These are phyloP conservation scores for Spheniscus mendiculus DNA, from an alignment of 2,113 vertebrate species.

Conservation along the genomic window DNA sequence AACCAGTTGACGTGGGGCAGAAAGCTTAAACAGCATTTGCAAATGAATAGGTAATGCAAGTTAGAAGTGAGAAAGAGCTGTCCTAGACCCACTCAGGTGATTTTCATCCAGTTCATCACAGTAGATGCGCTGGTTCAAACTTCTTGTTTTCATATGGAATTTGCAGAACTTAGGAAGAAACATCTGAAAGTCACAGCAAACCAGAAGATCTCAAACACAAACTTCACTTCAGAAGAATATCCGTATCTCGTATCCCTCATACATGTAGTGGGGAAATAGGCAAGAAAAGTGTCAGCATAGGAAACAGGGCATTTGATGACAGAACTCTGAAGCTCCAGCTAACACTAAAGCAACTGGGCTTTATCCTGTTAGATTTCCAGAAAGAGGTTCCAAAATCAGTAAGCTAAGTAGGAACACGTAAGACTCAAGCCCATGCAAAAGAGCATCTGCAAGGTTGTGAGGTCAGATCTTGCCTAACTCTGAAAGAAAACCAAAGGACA, in stretches of 20 bases:
- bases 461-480: not conserved
- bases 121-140: not conserved
- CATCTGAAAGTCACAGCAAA: not conserved
- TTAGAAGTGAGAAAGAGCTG: not conserved
- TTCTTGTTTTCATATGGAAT: not conserved
- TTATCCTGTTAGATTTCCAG: not conserved
- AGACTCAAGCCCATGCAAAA: not conserved
- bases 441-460: not conserved
- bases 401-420: not conserved
- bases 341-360: not conserved
- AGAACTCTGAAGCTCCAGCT: not conserved
- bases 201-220: not conserved
- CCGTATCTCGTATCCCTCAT: not conserved
- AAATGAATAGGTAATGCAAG: not conserved
- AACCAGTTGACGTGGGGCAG: not conserved
- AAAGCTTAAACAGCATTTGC: not conserved
- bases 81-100: not conserved
- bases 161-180: not conserved
- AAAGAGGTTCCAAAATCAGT: not conserved
- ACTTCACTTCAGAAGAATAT: not conserved
- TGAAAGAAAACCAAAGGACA: conserved; percentile 5
- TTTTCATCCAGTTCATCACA: not conserved
- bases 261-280: not conserved
- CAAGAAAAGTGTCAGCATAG: not conserved
- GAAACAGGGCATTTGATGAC: not conserved